Base-by-base conservation (phyloP, 2,797 vertebrate species). In the Micropoecilia bifurca region DNA sequence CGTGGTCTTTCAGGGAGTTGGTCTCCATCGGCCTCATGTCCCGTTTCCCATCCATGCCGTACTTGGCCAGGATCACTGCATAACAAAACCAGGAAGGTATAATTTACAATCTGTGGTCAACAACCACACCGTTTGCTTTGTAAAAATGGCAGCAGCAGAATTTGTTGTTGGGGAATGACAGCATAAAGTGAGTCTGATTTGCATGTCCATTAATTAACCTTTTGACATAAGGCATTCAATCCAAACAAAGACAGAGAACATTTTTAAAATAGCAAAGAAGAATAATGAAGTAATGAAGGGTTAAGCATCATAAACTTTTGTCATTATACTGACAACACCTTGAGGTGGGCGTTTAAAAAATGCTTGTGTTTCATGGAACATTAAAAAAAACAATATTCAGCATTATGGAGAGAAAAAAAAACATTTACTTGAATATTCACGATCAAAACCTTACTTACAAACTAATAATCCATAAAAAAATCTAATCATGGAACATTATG, bases 31-130 rank as follows among this genome's bases (percentile, higher is more conserved):
- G 85, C 0, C 95, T 95, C 0, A 95, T 92, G 73, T 99, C 96
- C 81, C 97, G 97, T 91, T 97, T 98, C 6, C 98, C 97, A 73
- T 98, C 97, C 95, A 99, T 97, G 74, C 97, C 97, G 1, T 97
- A 99, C 90, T 98, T 99, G 79, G 97, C 95, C 94, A 99, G 88
- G 86, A 99, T 97, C 77, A 99, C 98, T 99, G 86, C 41, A 80
- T 5, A 77, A 78, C 39, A 87, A 0, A 66, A 76, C 1, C 61
- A 0, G 41, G 2, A n/a, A 0, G 41, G 12, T 12, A 82, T 73
- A 77, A 61, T 74, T 33, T 33, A 71, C 14, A 47, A 6, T 43
- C 41, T 36, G 63, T 2, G 8, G 69, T 73, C 43, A 50, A 78
- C 46, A 6, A 78, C 8, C 46, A 53, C 9, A 48, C 47, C 75